Conservation (phyloP, 2,113 vertebrate genomes). For the Paradoxurus hermaphroditus region DNA sequence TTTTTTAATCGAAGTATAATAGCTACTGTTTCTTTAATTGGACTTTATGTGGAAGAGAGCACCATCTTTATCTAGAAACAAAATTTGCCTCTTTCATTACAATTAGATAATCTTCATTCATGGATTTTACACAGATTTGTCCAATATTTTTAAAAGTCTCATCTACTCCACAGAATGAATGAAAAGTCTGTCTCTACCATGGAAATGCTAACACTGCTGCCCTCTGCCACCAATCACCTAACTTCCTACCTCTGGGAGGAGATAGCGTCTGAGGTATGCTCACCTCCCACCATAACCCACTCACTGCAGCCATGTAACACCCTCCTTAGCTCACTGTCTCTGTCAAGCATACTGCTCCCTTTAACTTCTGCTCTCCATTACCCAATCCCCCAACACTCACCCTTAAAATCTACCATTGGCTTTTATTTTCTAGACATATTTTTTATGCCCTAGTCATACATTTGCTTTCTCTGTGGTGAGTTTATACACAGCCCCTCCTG, state of each 20-base stretch:
- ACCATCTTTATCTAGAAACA: neutral
- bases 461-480: neutral
- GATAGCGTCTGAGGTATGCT: neutral
- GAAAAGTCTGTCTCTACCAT: too few species aligned
- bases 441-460: neutral
- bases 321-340: too few species aligned
- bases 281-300: too few species aligned
- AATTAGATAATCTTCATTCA: neutral
- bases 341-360: too few species aligned
- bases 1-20: neutral
- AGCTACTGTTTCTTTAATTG: neutral
- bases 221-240: neutral
- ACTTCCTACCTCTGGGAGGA: neutral
- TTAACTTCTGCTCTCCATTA: neutral
- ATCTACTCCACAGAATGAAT: neutral
- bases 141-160: neutral
- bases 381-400: accelerated
- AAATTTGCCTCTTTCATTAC: neutral
- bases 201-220: neutral
- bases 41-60: neutral
- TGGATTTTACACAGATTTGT: neutral
- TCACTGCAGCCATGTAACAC: neutral
- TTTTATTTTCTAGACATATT: neutral
- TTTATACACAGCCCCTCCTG: too few species aligned
- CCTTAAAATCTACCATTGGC: neutral